A percentile compares a stretch with the other conserved stretches of the same genome.
Evolutionary conservation across 2,888 invertebrate genomes (phyloP).

Genomic region (Agrochola circellaris): DNA sequence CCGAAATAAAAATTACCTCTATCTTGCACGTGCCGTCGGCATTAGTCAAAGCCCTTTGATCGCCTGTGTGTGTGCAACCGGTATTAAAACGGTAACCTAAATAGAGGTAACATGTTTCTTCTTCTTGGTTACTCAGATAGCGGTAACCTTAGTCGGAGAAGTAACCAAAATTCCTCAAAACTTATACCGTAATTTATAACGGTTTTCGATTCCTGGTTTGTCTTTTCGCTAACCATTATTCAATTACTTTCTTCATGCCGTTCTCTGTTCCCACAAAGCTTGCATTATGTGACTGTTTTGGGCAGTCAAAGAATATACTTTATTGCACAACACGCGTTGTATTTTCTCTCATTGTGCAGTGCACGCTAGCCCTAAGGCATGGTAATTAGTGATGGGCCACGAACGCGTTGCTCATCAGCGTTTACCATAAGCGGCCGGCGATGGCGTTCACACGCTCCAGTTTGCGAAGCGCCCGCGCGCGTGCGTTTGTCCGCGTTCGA

Average conservation of each 20-base stretch:
- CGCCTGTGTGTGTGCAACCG: too few species aligned
- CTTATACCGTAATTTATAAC: too few species aligned
- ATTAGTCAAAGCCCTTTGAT: too few species aligned
- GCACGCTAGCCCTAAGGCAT: constrained; percentile 59
- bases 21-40: too few species aligned
- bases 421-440: constrained; percentile 69
- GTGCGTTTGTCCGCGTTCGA: constrained; percentile 61
- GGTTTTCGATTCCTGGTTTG: too few species aligned
- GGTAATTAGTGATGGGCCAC: constrained; percentile 73
- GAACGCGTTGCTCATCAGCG: constrained; percentile 72
- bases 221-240: neutral
- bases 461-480: constrained; percentile 67
- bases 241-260: constrained; percentile 24
- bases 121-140: too few species aligned
- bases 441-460: constrained; percentile 81
- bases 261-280: constrained; percentile 22
- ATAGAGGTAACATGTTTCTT: too few species aligned
- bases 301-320: constrained; percentile 26
- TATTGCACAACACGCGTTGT: constrained; percentile 34
- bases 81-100: too few species aligned
- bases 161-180: too few species aligned
- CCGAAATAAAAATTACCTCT: too few species aligned
- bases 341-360: constrained; percentile 50
- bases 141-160: too few species aligned
- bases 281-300: constrained; percentile 39